Evolutionary conservation across 1,140 invertebrate genomes (phyloP).

Genomic region (Meloidogyne exigua): DNA sequence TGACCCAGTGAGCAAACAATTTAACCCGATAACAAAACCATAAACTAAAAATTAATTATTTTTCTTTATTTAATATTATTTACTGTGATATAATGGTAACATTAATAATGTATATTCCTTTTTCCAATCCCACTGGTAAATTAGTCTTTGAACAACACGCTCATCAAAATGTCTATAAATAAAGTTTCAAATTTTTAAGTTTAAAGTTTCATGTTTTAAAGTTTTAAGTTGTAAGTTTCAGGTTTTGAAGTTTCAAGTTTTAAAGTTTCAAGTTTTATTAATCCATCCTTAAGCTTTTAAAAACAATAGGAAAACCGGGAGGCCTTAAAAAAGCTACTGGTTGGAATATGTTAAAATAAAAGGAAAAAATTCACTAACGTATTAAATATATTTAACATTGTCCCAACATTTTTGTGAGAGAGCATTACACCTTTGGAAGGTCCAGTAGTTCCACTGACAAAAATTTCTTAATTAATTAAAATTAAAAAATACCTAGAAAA

Average conservation of each 20-base stretch:
- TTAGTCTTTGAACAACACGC: slow-evolving; percentile 25
- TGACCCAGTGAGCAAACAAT: slow-evolving; percentile 68
- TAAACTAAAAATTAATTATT: slow-evolving; percentile 67
- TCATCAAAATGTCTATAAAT: slow-evolving; percentile 37
- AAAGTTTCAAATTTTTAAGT: no score
- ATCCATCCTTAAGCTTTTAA: no score
- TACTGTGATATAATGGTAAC: slow-evolving; percentile 79
- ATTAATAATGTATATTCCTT: slow-evolving; percentile 62
- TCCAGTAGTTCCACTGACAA: slow-evolving; percentile 39
- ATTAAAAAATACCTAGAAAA: slow-evolving; percentile 34
- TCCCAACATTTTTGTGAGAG: slow-evolving; percentile 37
- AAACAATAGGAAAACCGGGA: no score
- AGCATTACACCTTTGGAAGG: slow-evolving; percentile 48
- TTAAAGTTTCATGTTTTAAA: no score
- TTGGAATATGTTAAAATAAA: no score
- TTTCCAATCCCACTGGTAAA: slow-evolving; percentile 23
- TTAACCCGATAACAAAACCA: slow-evolving; percentile 69
- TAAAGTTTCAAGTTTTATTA: no score
- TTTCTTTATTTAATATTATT: background rate
- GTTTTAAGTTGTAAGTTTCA: no score
- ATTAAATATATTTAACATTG: slow-evolving; percentile 35
- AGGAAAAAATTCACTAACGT: slow-evolving; percentile 15
- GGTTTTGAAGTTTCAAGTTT: no score
- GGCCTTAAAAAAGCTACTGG: no score
- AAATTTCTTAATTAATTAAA: background rate